Conservation (phyloP, 2,888 invertebrate genomes). For the Pseudococcus longispinus region DNA sequence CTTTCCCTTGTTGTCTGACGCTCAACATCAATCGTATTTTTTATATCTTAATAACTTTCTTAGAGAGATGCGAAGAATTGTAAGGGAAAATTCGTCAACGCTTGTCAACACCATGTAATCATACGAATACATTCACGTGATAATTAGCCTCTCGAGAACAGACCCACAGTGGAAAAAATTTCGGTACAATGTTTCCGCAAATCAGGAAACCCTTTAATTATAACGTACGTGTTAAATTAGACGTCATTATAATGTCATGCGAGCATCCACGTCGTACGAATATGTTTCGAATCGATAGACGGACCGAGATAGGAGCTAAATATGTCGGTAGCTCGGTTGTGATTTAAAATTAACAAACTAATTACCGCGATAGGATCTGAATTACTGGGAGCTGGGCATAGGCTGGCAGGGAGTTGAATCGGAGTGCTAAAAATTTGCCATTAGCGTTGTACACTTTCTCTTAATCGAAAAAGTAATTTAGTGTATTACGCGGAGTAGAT, state of each 20-base stretch:
- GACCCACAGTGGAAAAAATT: neutral
- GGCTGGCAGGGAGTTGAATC: neutral
- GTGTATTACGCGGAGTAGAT: neutral
- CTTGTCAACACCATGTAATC: constrained; percentile 4
- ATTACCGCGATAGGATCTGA: neutral
- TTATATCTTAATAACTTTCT: constrained; percentile 12
- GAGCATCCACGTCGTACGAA: neutral
- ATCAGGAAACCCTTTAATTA: neutral
- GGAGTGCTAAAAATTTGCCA: neutral
- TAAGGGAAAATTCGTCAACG: neutral
- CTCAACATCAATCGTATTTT: too few relatives aligned
- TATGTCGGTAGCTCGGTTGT: neutral
- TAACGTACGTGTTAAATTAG: too few relatives aligned
- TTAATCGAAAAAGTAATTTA: constrained; percentile 51
- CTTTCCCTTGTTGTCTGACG: too few relatives aligned
- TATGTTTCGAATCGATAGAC: too few relatives aligned
- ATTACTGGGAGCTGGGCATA: neutral
- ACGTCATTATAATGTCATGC: neutral
- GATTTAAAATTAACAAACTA: neutral
- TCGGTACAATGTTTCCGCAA: neutral
- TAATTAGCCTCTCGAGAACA: neutral
- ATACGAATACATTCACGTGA: neutral
- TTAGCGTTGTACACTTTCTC: constrained; percentile 3
- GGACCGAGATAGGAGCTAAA: too few relatives aligned
- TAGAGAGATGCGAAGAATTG: neutral